phyloP scores from a whole-genome alignment of 2,888 invertebrate genomes.

The Xylophagus ater region DNA sequence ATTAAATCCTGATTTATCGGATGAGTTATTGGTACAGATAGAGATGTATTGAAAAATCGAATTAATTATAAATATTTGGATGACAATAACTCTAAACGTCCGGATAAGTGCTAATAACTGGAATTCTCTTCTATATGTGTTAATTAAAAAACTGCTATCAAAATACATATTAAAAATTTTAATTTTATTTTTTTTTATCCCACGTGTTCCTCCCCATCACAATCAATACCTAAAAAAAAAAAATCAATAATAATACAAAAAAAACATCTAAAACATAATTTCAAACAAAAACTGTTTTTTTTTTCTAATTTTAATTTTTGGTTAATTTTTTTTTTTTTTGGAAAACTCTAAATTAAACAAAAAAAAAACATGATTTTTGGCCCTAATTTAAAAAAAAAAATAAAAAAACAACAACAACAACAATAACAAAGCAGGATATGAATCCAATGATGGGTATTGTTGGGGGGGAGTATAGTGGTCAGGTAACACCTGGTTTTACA shows the following conservation, averaged over 20 bases:
- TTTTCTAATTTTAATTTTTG: slow-evolving; percentile 2
- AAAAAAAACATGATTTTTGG: slow-evolving; percentile 7
- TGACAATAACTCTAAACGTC: too few species aligned
- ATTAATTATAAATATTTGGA: too few species aligned
- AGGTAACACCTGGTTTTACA: slow-evolving; percentile 29
- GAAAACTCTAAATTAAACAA: slow-evolving; percentile 9
- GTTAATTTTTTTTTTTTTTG: slow-evolving; percentile 2
- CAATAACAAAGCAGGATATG: slow-evolving; percentile 30
- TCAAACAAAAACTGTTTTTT: slow-evolving; percentile 4
- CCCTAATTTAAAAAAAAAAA: slow-evolving; percentile 11
- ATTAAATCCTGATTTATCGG: too few species aligned
- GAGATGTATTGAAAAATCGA: too few species aligned
- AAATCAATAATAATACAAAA: slow-evolving; percentile 6
- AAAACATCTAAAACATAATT: slow-evolving; percentile 12
- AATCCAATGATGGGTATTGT: slow-evolving; percentile 41
- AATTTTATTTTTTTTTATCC: slow-evolving; percentile 21
- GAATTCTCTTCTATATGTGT: too few species aligned
- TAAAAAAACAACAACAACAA: slow-evolving; percentile 6
- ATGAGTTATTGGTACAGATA: too few species aligned
- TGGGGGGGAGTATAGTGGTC: slow-evolving; percentile 38
- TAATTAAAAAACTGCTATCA: too few species aligned
- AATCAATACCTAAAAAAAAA: slow-evolving; percentile 19
- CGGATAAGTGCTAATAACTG: too few species aligned
- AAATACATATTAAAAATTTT: too few species aligned
- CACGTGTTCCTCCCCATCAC: slow-evolving; percentile 22